Conservation (phyloP, 2,113 vertebrate genomes). For the Monopterus albus region DNA sequence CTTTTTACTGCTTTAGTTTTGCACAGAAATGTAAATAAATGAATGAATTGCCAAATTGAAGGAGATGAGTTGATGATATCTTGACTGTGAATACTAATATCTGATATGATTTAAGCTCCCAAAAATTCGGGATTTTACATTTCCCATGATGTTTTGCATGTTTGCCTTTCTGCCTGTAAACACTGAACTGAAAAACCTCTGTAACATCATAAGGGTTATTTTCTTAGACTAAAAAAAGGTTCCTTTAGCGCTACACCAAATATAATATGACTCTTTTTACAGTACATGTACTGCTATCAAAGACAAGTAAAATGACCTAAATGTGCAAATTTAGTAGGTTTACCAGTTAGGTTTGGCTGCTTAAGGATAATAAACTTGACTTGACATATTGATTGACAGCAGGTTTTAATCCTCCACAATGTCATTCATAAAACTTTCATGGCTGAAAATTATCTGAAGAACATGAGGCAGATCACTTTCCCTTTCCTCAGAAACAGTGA, state of each 20-base stretch:
- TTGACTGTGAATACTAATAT: too few relatives aligned
- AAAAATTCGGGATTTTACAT: not conserved
- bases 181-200: too few relatives aligned
- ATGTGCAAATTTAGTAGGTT: too few relatives aligned
- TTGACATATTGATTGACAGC: slow-evolving; percentile 12
- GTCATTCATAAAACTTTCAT: slow-evolving; percentile 23
- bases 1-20: not conserved
- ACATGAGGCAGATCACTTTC: slow-evolving; percentile 27
- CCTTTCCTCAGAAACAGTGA: not conserved
- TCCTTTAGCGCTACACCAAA: too few relatives aligned
- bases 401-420: not conserved
- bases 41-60: too few relatives aligned
- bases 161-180: not conserved
- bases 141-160: not conserved
- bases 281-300: too few relatives aligned
- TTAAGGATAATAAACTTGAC: slow-evolving; percentile 28
- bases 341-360: too few relatives aligned
- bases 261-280: too few relatives aligned
- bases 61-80: not conserved
- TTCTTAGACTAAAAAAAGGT: too few relatives aligned
- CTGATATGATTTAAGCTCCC: not conserved
- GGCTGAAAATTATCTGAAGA: slow-evolving; percentile 16
- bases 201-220: too few relatives aligned
- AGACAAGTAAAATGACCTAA: too few relatives aligned
- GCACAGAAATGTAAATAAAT: too few relatives aligned